Evolutionary conservation across 2,888 invertebrate genomes (phyloP).

Genomic region (Globia sparganii): DNA sequence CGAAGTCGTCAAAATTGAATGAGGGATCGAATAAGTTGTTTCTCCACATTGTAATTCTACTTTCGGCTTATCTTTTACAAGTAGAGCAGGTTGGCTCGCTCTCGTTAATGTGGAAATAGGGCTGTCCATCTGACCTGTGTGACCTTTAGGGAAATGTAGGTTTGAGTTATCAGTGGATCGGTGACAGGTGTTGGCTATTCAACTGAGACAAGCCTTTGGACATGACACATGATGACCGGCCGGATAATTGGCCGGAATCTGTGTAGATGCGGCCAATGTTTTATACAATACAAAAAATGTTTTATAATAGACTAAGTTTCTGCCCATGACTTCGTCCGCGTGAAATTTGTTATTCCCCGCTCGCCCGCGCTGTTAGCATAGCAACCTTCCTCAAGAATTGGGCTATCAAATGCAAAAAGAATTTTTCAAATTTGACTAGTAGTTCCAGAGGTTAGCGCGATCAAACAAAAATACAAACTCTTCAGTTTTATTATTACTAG

Average conservation of each 20-base stretch:
- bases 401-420: no score
- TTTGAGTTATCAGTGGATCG: slow-evolving; percentile 25
- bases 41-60: background rate
- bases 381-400: no score
- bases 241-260: background rate
- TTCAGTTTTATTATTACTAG: no score
- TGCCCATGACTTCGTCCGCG: no score
- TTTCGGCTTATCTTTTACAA: slow-evolving; percentile 29
- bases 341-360: no score
- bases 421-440: no score
- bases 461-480: no score
- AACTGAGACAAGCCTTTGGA: background rate
- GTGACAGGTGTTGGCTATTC: slow-evolving; percentile 32
- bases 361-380: no score
- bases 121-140: slow-evolving; percentile 18
- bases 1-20: slow-evolving; percentile 29
- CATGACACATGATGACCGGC: background rate
- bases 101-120: slow-evolving; percentile 30
- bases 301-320: background rate
- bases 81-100: slow-evolving; percentile 15
- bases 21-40: slow-evolving; percentile 10
- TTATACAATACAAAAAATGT: background rate
- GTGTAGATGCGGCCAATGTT: no score
- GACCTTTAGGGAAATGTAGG: slow-evolving; percentile 37
- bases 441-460: no score